Evolutionary conservation across 1,140 invertebrate species (phyloP).

Genomic region (Sesamia nonagrioides): DNA sequence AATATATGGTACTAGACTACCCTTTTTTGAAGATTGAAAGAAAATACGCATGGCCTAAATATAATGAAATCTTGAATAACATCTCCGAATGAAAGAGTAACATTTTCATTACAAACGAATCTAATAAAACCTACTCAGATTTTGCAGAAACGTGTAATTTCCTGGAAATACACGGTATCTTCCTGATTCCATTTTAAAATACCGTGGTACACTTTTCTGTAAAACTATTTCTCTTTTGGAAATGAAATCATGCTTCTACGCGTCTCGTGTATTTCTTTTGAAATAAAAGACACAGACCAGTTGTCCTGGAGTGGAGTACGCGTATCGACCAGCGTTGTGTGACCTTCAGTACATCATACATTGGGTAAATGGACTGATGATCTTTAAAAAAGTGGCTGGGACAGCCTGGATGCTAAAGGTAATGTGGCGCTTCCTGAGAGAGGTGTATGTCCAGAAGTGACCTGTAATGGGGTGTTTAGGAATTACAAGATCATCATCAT

Average conservation of each 20-base stretch:
- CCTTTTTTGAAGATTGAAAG: neutral
- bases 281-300: neutral
- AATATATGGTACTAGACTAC: no score
- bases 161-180: slow-evolving; percentile 12
- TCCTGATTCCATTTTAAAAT: slow-evolving; percentile 7
- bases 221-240: slow-evolving; percentile 4
- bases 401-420: no score
- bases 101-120: slow-evolving; percentile 2
- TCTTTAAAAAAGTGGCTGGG: no score
- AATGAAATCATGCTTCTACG: slow-evolving; percentile 13
- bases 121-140: neutral
- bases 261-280: neutral
- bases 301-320: neutral
- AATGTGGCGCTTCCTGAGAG: no score
- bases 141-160: slow-evolving; percentile 9
- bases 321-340: neutral
- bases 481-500: no score
- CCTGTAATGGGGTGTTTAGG: no score
- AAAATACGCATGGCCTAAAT: neutral
- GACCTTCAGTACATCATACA: no score
- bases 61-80: neutral
- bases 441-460: no score
- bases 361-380: no score
- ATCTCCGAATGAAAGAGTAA: slow-evolving; percentile 11
- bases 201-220: slow-evolving; percentile 17